Evolutionary conservation across 2,888 invertebrate genomes (phyloP), one percentile per base, ranked within the genome.

Genomic region (Stenurella melanura): DNA sequence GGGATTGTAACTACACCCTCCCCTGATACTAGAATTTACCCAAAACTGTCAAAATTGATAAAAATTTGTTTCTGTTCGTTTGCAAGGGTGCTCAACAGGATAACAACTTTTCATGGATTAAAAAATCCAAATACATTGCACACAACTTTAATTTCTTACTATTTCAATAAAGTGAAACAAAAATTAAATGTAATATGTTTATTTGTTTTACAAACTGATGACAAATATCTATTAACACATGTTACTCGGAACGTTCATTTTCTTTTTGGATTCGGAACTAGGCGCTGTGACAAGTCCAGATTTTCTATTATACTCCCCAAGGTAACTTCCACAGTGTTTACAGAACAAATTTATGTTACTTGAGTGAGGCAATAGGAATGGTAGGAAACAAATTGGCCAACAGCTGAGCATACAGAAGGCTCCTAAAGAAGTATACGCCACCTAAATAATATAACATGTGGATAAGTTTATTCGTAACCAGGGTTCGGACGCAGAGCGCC

Each of bases 311-410:
- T 88, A 90, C 18, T 87, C 86, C 12, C 92, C 92, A 60, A 92
- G 85, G 80, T 86, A 90, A 7, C 87, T 80, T 17, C 90, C 89
- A 80, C 92, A 92, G 21, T 87, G 83, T 38, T 90, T 90, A 80
- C 92, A 92, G 79, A 90, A 91, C 42, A 89, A 73, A 64, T 88
- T 85, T 78, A 88, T 87, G 12, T 84, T 81, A 69, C 87, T 87
- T 64, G 86, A 85, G 26, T 87, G 86, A 18, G 87, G 86, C 78
- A 88, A 82, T 61, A 88, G 81, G 75, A 89, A 88, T 57, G 89
- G 89, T 11, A 89, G 79, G 76, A 89, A 89, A 77, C 89, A 89
- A 12, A 89, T 81, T 1, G 89, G 89, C 89, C 89, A 89, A 82
- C 89, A 90, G 5, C 87, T 87, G 21, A 88, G 77, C 68, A 89